Evolutionary conservation across 2,888 invertebrate genomes (phyloP).

Genomic region (Endotricha flammealis): DNA sequence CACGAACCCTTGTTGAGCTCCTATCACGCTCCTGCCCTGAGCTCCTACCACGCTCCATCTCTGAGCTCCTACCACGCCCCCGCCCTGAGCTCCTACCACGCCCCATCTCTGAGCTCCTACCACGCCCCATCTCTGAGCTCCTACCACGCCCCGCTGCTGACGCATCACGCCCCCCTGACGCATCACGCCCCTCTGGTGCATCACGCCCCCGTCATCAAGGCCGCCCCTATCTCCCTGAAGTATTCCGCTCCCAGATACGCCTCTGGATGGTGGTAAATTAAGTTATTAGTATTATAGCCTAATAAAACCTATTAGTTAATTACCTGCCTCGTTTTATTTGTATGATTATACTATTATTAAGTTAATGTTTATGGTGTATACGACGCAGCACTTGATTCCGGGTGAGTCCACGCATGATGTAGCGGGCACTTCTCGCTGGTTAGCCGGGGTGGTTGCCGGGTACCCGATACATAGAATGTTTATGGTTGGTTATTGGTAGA

Average conservation of each 20-base stretch:
- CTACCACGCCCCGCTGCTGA: slow-evolving; percentile 11
- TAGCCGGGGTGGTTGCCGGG: too few species aligned
- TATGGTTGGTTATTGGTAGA: too few species aligned
- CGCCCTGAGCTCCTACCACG: slow-evolving; percentile 10
- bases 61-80: slow-evolving; percentile 12
- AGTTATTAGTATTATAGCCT: slow-evolving; percentile 1
- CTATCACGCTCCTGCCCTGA: slow-evolving; percentile 18
- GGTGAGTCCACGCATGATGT: too few species aligned
- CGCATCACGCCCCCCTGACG: slow-evolving; percentile 7
- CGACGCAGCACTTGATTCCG: too few species aligned
- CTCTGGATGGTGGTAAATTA: slow-evolving; percentile 23
- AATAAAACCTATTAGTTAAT: slow-evolving; percentile 5
- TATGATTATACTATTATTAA: too few species aligned
- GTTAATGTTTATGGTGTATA: too few species aligned
- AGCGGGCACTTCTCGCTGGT: too few species aligned
- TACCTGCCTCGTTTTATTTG: slow-evolving; percentile 1
- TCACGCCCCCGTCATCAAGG: slow-evolving; percentile 6
- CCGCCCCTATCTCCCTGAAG: slow-evolving; percentile 8
- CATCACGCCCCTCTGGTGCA: slow-evolving; percentile 12
- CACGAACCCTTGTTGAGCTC: slow-evolving; percentile 17
- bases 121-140: slow-evolving; percentile 13
- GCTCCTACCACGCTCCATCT: slow-evolving; percentile 16
- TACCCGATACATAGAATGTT: too few species aligned
- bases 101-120: slow-evolving; percentile 13
- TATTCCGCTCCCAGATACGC: slow-evolving; percentile 22